Conservation (phyloP, 2,888 invertebrate genomes). For the Crepidodera aurea region DNA sequence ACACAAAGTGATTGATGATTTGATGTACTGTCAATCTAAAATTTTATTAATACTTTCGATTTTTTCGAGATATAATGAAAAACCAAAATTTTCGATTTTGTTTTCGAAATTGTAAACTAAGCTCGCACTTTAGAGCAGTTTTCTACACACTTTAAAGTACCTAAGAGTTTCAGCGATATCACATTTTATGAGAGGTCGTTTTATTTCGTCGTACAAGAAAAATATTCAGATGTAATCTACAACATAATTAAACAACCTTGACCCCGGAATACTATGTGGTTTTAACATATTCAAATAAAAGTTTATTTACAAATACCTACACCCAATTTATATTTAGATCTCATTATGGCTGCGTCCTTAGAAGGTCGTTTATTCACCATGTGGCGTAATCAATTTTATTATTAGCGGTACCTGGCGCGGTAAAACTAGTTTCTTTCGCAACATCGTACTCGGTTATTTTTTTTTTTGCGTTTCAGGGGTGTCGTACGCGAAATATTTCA, state of each 20-base stretch:
- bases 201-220: no score
- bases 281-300: constrained; percentile 6
- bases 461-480: not conserved
- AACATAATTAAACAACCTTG: constrained; percentile 3
- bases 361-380: constrained; percentile 25
- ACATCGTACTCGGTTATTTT: not conserved
- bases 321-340: constrained; percentile 8
- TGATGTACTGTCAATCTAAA: no score
- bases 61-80: no score
- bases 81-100: no score
- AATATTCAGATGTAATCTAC: not conserved
- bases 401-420: constrained; percentile 11
- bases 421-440: constrained; percentile 4
- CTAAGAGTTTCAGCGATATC: no score
- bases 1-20: no score
- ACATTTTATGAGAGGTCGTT: no score
- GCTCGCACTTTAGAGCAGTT: no score
- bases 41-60: no score
- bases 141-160: no score
- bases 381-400: constrained; percentile 10
- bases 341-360: constrained; percentile 20
- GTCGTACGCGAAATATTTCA: not conserved
- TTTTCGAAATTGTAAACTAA: no score
- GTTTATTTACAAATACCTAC: constrained; percentile 12
- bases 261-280: not conserved